phyloP scores from a whole-genome alignment of 2,888 invertebrate genomes.

The Cremastinae sp. region DNA sequence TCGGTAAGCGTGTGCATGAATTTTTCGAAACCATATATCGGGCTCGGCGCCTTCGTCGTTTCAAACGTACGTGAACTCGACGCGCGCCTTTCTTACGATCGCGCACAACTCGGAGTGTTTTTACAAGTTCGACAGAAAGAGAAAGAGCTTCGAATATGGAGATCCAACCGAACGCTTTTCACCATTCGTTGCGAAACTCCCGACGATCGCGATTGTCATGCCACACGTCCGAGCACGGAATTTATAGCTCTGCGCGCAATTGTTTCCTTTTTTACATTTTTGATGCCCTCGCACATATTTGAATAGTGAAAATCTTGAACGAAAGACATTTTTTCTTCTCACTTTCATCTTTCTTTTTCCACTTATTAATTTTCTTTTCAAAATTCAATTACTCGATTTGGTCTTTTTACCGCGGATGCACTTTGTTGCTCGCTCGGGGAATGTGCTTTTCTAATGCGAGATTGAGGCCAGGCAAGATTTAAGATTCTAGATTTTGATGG shows the following conservation, averaged over 20 bases:
- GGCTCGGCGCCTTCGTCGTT: slow-evolving; percentile 5
- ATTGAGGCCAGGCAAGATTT: slow-evolving; percentile 40
- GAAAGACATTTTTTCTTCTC: background rate
- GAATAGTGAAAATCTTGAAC: background rate
- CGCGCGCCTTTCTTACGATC: slow-evolving; percentile 29
- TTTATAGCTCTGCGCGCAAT: slow-evolving; percentile 46
- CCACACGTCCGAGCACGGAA: slow-evolving; percentile 31
- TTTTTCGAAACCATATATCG: background rate
- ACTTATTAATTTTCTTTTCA: background rate
- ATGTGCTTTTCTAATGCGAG: slow-evolving; percentile 19
- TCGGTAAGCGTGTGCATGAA: slow-evolving; percentile 21
- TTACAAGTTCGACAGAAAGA: background rate
- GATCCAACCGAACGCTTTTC: slow-evolving; percentile 45
- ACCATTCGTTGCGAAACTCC: slow-evolving; percentile 37
- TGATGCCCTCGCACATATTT: slow-evolving; percentile 13
- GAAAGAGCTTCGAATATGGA: slow-evolving; percentile 30
- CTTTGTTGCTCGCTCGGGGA: slow-evolving; percentile 9
- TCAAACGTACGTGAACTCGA: slow-evolving; percentile 39
- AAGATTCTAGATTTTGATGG: slow-evolving; percentile 46
- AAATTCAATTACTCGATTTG: background rate
- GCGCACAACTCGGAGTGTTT: slow-evolving; percentile 9
- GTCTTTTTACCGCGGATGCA: background rate
- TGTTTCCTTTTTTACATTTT: slow-evolving; percentile 25
- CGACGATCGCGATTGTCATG: slow-evolving; percentile 46
- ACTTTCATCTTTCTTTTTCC: background rate